Evolutionary conservation across 2,113 vertebrate species (phyloP).

Genomic region (Phodopus roborovskii): DNA sequence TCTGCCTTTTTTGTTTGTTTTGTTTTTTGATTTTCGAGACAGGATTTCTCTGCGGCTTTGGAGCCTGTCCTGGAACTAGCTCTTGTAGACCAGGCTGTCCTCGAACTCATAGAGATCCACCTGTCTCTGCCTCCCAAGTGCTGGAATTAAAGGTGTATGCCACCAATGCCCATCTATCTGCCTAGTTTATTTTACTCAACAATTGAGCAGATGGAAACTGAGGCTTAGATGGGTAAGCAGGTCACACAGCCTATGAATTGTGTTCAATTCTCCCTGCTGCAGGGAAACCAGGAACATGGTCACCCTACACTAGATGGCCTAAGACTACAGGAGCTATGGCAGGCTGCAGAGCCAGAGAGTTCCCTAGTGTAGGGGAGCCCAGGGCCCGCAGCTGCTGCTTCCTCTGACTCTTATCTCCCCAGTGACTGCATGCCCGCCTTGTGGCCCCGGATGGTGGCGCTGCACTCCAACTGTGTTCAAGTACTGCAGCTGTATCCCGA

Average conservation of each 20-base stretch:
- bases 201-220: not conserved
- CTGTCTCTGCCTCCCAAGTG: no score
- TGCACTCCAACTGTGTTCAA: slow-evolving; percentile 82
- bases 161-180: not conserved
- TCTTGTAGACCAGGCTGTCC: no score
- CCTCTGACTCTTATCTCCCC: not conserved
- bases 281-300: not conserved
- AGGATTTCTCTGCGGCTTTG: no score
- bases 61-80: no score
- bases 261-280: not conserved
- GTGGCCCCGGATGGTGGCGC: slow-evolving; percentile 85
- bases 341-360: not conserved
- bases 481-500: slow-evolving; percentile 88
- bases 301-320: not conserved
- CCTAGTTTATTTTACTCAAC: not conserved
- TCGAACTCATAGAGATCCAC: no score
- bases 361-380: not conserved
- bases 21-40: no score
- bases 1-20: not conserved
- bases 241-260: not conserved
- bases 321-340: not conserved
- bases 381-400: not conserved
- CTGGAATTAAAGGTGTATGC: no score
- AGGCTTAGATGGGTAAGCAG: not conserved
- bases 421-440: slow-evolving; percentile 84